Conservation (phyloP, 2,797 vertebrate species). For the Macropodus opercularis region DNA sequence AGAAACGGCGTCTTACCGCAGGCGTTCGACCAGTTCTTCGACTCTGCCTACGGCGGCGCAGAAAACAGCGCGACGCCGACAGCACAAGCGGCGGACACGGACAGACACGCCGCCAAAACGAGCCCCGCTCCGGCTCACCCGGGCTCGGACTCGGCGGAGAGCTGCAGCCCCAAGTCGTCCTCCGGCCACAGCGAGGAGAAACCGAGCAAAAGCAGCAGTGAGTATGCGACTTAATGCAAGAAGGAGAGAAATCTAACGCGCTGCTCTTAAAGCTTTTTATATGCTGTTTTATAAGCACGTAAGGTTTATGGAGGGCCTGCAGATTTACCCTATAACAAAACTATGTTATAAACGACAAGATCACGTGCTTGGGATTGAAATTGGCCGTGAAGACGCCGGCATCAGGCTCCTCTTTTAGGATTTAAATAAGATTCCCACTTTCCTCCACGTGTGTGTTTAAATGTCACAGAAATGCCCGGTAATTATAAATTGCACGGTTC, state of each 20-base stretch:
- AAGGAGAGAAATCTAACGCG: slow-evolving; percentile 86
- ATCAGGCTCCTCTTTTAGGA: slow-evolving; percentile 69
- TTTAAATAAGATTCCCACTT: slow-evolving; percentile 32
- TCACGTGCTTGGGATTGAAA: slow-evolving; percentile 99
- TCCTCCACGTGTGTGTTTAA: background rate
- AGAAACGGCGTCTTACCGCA: slow-evolving; percentile 97
- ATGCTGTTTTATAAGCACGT: slow-evolving; percentile 99
- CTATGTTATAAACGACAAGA: slow-evolving; percentile 96
- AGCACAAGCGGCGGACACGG: slow-evolving; percentile 83
- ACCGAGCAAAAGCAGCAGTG: slow-evolving; percentile 89
- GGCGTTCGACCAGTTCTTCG: slow-evolving; percentile 99
- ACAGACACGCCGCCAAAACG: slow-evolving; percentile 84
- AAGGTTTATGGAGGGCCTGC: slow-evolving; percentile 98
- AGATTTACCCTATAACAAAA: slow-evolving; percentile 97
- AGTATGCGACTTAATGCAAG: slow-evolving; percentile 80
- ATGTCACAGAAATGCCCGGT: background rate
- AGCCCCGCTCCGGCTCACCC: slow-evolving; percentile 75
- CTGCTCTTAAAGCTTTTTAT: slow-evolving; percentile 99
- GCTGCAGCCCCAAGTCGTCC: slow-evolving; percentile 95
- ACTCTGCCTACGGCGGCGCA: slow-evolving; percentile 90
- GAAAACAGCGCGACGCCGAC: slow-evolving; percentile 80
- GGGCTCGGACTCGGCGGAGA: slow-evolving; percentile 85
- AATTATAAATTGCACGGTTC: slow-evolving; percentile 10
- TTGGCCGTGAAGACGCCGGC: slow-evolving; percentile 95
- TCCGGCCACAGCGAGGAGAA: slow-evolving; percentile 96